Conservation (phyloP, 2,113 vertebrate genomes). For the Anoplopoma fimbria region DNA sequence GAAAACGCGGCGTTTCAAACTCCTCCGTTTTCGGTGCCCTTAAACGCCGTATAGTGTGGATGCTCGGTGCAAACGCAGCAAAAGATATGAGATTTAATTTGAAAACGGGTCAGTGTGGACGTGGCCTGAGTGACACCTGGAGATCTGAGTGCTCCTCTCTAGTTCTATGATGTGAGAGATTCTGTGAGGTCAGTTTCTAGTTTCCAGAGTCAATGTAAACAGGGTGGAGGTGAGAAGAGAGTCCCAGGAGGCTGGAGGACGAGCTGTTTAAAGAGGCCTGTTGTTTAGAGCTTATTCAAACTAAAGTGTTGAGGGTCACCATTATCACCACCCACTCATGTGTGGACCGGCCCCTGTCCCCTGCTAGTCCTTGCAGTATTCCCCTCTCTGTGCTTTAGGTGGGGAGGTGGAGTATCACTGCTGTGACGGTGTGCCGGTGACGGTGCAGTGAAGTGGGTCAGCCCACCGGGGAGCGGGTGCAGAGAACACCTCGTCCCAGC, state of each 20-base stretch:
- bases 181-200: not conserved
- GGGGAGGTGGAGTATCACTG: conserved; percentile 9
- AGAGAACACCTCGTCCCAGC: conserved; percentile 69
- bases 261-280: too few species aligned
- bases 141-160: not conserved
- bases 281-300: conserved; percentile 29
- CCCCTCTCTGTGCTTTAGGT: not conserved
- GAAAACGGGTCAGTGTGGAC: too few species aligned
- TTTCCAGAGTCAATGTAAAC: not conserved
- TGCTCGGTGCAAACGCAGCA: too few species aligned
- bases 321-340: not conserved
- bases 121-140: too few species aligned
- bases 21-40: too few species aligned
- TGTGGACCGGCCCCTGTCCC: not conserved
- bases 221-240: not conserved
- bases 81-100: too few species aligned
- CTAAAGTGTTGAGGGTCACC: conserved; percentile 16
- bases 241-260: conserved; percentile 1
- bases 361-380: conserved; percentile 38
- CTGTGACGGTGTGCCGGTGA: conserved; percentile 28
- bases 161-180: not conserved
- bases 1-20: too few species aligned
- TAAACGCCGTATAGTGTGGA: too few species aligned
- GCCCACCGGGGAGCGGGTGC: conserved; percentile 73
- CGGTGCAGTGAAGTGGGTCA: conserved; percentile 73